Evolutionary conservation across 2,113 vertebrate genomes (phyloP), one percentile per base, ranked within the genome.

Genomic region (Danionella cerebrum): DNA sequence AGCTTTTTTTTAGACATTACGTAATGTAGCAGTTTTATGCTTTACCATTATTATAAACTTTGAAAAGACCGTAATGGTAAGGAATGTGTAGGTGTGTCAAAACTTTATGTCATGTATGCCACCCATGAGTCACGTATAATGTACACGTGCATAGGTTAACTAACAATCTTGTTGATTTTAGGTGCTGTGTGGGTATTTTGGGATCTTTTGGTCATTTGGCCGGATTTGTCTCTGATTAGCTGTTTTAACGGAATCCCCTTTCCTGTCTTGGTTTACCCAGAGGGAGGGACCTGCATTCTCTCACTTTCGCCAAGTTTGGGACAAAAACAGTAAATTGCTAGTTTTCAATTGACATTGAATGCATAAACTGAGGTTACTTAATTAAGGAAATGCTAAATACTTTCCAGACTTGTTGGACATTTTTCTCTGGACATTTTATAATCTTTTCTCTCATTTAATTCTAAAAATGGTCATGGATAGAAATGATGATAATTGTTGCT

Each of bases 191-290:
- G 58, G 42, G 22, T 80, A 75, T 73, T 70, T 75, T 65, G 68
- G 67, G 70, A 11, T 52, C 48, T 78, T 60, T 36, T 22, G 19
- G n/a, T 74, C 73, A 74, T 77, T 73, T 73, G 64, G 67, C 42
- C 73, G 55, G 69, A 75, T 73, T 57, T 81, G 80, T 82, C 81
- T 85, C 73, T 86, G 86, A 87, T 87, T 84, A 86, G 72, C 68
- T 53, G 16, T 10, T 64, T 76, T 84, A 86, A 83, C 82, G 67
- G 69, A 77, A 82, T 77, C 78, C 80, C 77, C 73, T 78, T 86
- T 88, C 82, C 86, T 80, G 70, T 80, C 71, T 57, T 71, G 80
- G 77, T 86, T 87, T 80, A 83, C 78, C 79, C 79, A 67, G 70
- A 79, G 82, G 82, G 84, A 77, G 80, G 79, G 69, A 82, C 75